phyloP scores from a whole-genome alignment of 2,113 vertebrate species.

The Heteronetta atricapilla region DNA sequence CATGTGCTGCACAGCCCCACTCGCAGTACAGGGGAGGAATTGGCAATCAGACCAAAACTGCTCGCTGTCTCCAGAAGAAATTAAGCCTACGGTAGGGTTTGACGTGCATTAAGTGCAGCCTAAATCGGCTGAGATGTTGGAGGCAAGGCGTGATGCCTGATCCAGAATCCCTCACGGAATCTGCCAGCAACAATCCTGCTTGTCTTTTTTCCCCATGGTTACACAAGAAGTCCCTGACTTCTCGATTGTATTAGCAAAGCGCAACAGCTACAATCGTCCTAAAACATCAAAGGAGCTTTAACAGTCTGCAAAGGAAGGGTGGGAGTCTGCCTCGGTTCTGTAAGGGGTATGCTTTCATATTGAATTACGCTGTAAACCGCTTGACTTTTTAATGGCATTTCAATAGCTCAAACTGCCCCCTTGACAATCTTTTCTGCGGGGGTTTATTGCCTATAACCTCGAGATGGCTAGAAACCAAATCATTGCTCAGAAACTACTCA shows the following conservation, averaged over 20 bases:
- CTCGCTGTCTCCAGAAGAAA: background rate
- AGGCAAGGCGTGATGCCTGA: background rate
- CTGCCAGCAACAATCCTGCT: background rate
- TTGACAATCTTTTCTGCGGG: background rate
- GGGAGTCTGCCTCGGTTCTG: slow-evolving; percentile 24
- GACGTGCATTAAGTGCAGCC: background rate
- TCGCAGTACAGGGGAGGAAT: background rate
- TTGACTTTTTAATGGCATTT: slow-evolving; percentile 52
- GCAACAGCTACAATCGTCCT: slow-evolving; percentile 29
- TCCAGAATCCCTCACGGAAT: background rate
- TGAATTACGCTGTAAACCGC: slow-evolving; percentile 47
- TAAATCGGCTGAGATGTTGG: background rate
- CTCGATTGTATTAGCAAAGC: slow-evolving; percentile 31
- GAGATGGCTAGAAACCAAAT: slow-evolving; percentile 39
- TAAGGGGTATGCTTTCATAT: slow-evolving; percentile 49
- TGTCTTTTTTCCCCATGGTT: background rate
- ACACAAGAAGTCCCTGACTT: background rate
- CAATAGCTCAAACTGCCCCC: slow-evolving; percentile 17
- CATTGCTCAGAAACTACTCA: slow-evolving; percentile 28
- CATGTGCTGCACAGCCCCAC: background rate
- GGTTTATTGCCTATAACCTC: slow-evolving; percentile 48
- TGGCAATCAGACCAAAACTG: background rate
- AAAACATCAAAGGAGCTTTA: slow-evolving; percentile 35
- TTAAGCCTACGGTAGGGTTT: background rate
- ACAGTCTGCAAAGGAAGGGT: slow-evolving; percentile 31